Evolutionary conservation across 2,113 vertebrate genomes (phyloP).

Genomic region (Lipophrys pholis): DNA sequence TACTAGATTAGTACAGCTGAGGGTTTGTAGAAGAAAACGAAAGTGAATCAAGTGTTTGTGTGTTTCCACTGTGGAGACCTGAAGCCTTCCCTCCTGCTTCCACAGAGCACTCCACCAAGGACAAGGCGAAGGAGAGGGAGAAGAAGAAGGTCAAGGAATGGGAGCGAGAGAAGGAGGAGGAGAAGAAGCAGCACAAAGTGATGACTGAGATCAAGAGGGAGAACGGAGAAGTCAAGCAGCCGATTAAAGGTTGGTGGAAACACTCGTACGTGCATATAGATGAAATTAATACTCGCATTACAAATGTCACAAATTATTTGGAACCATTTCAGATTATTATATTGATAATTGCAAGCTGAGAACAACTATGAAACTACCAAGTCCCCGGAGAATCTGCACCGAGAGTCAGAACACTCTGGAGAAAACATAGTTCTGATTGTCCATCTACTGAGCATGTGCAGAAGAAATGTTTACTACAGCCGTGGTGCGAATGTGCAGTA

Average conservation of each 20-base stretch:
- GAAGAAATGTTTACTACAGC: too few species aligned
- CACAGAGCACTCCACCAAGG: conserved; percentile 89
- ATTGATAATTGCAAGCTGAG: too few species aligned
- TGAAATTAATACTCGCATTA: too few species aligned
- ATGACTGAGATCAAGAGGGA: conserved; percentile 95
- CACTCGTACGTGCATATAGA: background rate
- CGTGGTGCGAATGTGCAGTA: too few species aligned
- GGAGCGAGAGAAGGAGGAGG: conserved; percentile 87
- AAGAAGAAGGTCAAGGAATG: conserved; percentile 81
- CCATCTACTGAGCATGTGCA: too few species aligned
- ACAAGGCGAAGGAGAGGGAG: conserved; percentile 77
- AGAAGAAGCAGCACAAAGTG: conserved; percentile 93
- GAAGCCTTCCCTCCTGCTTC: conserved; percentile 33
- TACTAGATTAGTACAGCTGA: conserved; percentile 17
- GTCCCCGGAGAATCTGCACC: too few species aligned
- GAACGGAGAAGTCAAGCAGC: conserved; percentile 93
- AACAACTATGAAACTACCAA: too few species aligned
- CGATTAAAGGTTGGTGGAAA: conserved; percentile 89
- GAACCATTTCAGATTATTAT: too few species aligned
- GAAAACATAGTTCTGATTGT: too few species aligned
- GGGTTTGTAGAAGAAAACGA: background rate
- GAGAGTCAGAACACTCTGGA: too few species aligned
- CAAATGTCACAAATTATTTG: too few species aligned
- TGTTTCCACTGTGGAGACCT: conserved; percentile 11
- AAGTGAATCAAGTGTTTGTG: conserved; percentile 8